Percentiles rank a stretch among this genome's conserved stretches.
These are phyloP conservation scores for Drosophila lini DNA, from an alignment of 1,140 invertebrate genomes.

Conservation along the genomic window DNA sequence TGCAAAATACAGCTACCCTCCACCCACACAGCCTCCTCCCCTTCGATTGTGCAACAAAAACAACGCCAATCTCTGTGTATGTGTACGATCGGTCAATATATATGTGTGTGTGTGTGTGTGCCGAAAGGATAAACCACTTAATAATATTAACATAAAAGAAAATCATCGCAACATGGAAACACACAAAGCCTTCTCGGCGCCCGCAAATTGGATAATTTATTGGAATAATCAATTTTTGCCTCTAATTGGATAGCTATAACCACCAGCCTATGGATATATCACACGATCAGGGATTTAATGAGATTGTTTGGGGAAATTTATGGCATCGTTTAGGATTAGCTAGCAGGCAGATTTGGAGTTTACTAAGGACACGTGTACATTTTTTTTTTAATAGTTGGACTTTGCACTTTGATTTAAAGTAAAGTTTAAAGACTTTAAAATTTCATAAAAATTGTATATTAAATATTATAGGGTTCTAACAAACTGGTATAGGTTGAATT, in stretches of 20 bases:
- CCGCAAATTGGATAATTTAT: constrained; percentile 65
- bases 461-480: not conserved
- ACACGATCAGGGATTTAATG: constrained; percentile 25
- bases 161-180: constrained; percentile 19
- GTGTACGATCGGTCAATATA: constrained; percentile 15
- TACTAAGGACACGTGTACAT: constrained; percentile 24
- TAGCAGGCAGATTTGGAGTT: not conserved
- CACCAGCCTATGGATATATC: constrained; percentile 31
- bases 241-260: constrained; percentile 40
- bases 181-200: constrained; percentile 1
- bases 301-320: constrained; percentile 22
- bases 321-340: constrained; percentile 17
- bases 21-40: constrained; percentile 14
- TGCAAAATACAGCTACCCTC: constrained; percentile 10
- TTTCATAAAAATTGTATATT: too few species aligned
- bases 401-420: not conserved
- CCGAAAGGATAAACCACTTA: constrained; percentile 17
- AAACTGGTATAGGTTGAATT: rapidly evolving
- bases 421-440: rapidly evolving
- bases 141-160: constrained; percentile 1
- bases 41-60: constrained; percentile 65
- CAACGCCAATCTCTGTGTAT: constrained; percentile 42
- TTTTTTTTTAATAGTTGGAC: not conserved
- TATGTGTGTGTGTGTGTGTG: constrained; percentile 22
- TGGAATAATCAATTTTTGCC: constrained; percentile 48